phyloP scores from a whole-genome alignment of 2,113 vertebrate species.

The Mugil cephalus region DNA sequence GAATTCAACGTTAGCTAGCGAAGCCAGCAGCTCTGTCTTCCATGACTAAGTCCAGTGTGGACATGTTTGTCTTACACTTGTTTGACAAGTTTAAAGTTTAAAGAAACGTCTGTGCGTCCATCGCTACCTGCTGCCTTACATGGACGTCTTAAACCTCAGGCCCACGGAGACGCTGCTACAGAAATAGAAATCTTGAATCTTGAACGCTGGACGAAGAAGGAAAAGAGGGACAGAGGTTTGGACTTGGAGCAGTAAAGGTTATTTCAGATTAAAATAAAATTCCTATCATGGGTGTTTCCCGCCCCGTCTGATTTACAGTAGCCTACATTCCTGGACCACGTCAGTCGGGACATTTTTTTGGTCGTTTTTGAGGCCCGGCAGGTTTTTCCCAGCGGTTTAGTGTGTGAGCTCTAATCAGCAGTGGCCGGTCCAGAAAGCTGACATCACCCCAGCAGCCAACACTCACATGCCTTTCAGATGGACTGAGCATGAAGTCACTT shows the following conservation, averaged over 20 bases:
- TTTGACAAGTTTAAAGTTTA: too few species aligned
- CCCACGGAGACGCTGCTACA: constrained; percentile 8
- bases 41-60: too few species aligned
- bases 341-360: constrained; percentile 3
- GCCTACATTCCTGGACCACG: constrained; percentile 16
- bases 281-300: too few species aligned
- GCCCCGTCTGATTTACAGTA: too few species aligned
- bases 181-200: constrained; percentile 69
- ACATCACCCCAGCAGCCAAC: constrained; percentile 72
- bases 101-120: neutral
- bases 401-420: constrained; percentile 48
- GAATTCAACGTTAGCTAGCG: too few species aligned
- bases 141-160: constrained; percentile 28
- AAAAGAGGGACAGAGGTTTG: neutral
- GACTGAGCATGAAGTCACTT: constrained; percentile 80
- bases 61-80: too few species aligned
- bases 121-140: constrained; percentile 44
- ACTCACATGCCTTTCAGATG: constrained; percentile 74
- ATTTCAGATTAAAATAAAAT: neutral
- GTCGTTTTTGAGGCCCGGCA: neutral
- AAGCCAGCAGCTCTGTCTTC: too few species aligned
- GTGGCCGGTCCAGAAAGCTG: constrained; percentile 62
- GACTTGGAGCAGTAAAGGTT: neutral
- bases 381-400: constrained; percentile 43
- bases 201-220: neutral